Conservation (phyloP, 2,113 vertebrate species). For the Heterochromis multidens region DNA sequence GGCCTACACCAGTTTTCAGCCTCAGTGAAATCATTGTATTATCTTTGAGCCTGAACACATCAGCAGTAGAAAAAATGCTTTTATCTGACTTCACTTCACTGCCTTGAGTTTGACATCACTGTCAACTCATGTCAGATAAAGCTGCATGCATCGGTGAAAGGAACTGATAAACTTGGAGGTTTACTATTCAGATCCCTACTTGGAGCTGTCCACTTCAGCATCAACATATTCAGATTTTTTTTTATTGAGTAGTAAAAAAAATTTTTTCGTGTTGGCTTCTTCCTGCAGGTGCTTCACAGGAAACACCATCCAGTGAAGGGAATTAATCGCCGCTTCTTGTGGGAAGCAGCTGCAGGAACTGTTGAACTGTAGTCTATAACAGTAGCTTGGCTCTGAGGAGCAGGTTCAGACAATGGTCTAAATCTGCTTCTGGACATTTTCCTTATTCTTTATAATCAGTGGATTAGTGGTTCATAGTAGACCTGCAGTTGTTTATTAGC, state of each 20-base stretch:
- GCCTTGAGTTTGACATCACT: background rate
- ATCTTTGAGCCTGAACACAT: background rate
- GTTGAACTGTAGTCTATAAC: background rate
- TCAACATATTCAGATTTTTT: background rate
- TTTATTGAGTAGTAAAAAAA: background rate
- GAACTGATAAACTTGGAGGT: background rate
- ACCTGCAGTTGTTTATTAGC: background rate
- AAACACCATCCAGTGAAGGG: background rate
- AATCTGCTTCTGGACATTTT: background rate
- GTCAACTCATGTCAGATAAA: background rate
- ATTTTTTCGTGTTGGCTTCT: background rate
- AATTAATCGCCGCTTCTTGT: background rate
- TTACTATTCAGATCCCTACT: background rate
- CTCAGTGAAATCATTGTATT: background rate
- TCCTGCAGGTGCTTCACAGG: constrained; percentile 8
- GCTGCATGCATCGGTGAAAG: background rate
- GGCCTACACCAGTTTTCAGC: background rate
- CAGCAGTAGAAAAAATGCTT: background rate
- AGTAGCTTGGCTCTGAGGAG: background rate
- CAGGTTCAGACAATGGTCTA: background rate
- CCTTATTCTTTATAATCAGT: background rate
- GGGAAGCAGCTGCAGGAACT: constrained; percentile 33
- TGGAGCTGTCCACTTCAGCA: background rate
- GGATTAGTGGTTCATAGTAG: background rate
- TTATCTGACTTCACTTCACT: background rate